These are phyloP conservation scores for Lepidochitona cinerea DNA, from an alignment of 2,888 invertebrate species.

Conservation along the genomic window DNA sequence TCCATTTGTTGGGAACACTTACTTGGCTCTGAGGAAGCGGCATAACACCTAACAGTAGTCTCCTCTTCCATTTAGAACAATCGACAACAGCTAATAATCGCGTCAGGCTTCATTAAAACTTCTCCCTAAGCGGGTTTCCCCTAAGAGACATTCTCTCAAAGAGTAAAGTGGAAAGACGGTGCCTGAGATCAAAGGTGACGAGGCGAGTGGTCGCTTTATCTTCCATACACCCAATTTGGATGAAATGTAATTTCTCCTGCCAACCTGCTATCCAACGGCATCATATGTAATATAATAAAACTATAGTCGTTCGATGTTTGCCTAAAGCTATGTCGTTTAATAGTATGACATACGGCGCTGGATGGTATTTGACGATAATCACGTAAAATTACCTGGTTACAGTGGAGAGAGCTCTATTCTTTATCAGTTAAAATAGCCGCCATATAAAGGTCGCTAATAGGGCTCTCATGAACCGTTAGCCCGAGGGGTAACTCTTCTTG, in stretches of 20 bases:
- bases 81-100: constrained; percentile 1
- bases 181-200: background rate
- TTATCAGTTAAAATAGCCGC: background rate
- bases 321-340: background rate
- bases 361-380: constrained; percentile 1
- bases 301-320: background rate
- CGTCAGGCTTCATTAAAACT: background rate
- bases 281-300: background rate
- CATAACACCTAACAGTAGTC: background rate
- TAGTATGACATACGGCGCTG: background rate
- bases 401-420: background rate
- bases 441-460: background rate
- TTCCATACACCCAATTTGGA: background rate
- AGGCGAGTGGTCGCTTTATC: background rate
- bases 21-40: background rate
- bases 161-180: background rate
- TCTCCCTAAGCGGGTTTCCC: too few relatives aligned
- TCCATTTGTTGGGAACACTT: background rate
- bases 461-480: background rate
- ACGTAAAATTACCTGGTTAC: background rate
- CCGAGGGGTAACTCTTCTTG: background rate
- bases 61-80: background rate
- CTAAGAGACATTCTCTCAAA: background rate
- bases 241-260: background rate
- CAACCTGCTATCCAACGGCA: background rate